Percentiles rank a stretch among this genome's conserved stretches.
phyloP scores from a whole-genome alignment of 2,113 vertebrate species.

The Lophochroa leadbeateri region DNA sequence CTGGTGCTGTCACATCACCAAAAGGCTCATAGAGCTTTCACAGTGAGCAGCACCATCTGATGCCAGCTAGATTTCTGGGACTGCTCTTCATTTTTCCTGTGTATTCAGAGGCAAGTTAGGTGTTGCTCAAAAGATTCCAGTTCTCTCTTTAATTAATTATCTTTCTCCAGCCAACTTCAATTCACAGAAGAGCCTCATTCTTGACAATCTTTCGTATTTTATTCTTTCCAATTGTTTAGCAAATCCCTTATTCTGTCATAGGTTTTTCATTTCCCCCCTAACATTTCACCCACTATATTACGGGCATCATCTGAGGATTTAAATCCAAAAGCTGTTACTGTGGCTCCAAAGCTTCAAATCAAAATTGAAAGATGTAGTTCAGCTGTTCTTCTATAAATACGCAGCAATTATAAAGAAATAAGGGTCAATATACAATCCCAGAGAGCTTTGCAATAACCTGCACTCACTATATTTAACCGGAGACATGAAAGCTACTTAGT shows the following conservation, averaged over 20 bases:
- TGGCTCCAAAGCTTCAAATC: conserved; percentile 28
- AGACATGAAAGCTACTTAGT: conserved; percentile 56
- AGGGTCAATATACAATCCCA: conserved; percentile 38
- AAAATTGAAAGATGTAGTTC: conserved; percentile 30
- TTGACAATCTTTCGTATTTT: neutral
- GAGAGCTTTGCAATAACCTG: conserved; percentile 38
- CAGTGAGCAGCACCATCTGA: neutral
- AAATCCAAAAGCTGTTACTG: neutral
- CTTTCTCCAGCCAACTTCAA: neutral
- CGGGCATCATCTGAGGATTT: neutral
- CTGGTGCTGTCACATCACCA: neutral
- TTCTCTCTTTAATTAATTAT: neutral
- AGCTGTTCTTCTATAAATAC: conserved; percentile 57
- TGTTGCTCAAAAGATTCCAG: neutral
- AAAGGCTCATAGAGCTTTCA: neutral
- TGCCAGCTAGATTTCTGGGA: neutral
- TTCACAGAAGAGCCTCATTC: neutral
- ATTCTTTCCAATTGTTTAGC: neutral
- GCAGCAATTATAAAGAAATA: conserved; percentile 63
- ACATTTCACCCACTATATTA: neutral
- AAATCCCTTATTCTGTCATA: conserved; percentile 2
- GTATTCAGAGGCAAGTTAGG: neutral
- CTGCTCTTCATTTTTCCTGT: neutral
- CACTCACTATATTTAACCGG: conserved; percentile 51
- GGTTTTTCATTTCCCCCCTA: neutral